A percentile compares a stretch with the other conserved stretches of the same genome.
Evolutionary conservation across 2,113 vertebrate genomes (phyloP).

Genomic region (Fukomys damarensis): DNA sequence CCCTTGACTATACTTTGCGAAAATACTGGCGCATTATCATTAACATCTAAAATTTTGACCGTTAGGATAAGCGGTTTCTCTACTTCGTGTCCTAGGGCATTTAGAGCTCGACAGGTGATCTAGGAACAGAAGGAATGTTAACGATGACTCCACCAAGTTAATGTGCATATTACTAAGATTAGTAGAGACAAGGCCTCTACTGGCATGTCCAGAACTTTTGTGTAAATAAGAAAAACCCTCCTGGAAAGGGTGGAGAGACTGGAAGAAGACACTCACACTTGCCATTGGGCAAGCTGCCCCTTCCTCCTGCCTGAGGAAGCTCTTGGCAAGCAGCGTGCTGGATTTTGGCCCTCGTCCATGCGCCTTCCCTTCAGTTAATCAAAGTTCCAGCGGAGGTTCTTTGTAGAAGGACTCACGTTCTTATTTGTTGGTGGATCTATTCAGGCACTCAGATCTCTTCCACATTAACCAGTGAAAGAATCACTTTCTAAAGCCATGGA

Average conservation of each 20-base stretch:
- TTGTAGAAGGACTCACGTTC: background rate
- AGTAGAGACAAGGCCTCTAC: background rate
- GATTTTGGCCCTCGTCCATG: background rate
- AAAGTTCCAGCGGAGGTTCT: background rate
- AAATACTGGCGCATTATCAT: constrained; percentile 89
- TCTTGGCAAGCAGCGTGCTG: background rate
- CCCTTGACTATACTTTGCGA: constrained; percentile 84
- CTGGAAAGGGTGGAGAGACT: background rate
- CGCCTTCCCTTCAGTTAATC: background rate
- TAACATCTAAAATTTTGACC: constrained; percentile 89
- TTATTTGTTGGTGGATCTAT: background rate
- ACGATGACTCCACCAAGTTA: background rate
- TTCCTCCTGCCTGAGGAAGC: background rate
- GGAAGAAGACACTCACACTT: background rate
- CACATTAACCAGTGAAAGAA: background rate
- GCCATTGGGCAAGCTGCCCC: background rate
- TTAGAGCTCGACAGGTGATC: constrained; percentile 86
- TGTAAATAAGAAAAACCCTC: background rate
- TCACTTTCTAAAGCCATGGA: background rate
- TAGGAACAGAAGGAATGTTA: constrained; percentile 74
- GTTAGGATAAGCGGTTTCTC: constrained; percentile 87
- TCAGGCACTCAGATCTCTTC: background rate
- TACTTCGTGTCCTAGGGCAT: constrained; percentile 79
- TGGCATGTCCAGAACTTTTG: background rate
- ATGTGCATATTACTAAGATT: background rate